Evolutionary conservation across 2,113 vertebrate genomes (phyloP), one percentile per base, ranked within the genome.

Genomic region (Stigmatopora argus): DNA sequence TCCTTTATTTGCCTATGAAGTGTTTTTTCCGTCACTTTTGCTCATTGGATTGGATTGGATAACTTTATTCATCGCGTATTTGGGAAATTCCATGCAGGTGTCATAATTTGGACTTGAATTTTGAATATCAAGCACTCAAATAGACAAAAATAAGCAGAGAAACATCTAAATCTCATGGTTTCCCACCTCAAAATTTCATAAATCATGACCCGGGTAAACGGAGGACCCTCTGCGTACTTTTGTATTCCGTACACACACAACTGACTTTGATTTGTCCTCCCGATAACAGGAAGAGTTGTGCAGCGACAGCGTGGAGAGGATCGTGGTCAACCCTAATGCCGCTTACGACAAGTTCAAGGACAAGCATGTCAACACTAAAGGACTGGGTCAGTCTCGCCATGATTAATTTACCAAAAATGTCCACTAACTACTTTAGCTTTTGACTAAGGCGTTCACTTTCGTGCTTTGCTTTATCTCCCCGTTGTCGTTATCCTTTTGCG

Each of bases 321-420:
- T 98, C 75, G 95, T 98, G 82, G 95, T 98, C 86, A 98, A 97
- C 81, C 95, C 96, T 70, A 98, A 97, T n/a, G 96, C 95, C 0
- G 94, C 96, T 64, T 98, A 94, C 4, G 95, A 98, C 91, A 97
- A 98, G 87, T 98, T 98, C 85, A 94, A 94, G 77, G 96, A 98
- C 91, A 98, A 98, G 84, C 90, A 92, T 56, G 87, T 98, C 88
- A 88, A 83, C 84, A 94, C 95, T 23, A 94, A 94, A 83, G 94
- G 93, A 66, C 92, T 96, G 19, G 95, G 94, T 97, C 74, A 93
- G 95, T 81, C 48, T 64, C 15, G 3, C 19, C 5, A 3, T 31
- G 23, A 31, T 56, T 7, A 56, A 31, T 31, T 12, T 5, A 26
- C 12, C 51, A 13, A 55, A 26, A 55, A 55, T 14, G 21, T 26